Evolutionary conservation across 2,888 invertebrate species (phyloP), one percentile per base, ranked within the genome.

Genomic region (Philhelius pedissequus): DNA sequence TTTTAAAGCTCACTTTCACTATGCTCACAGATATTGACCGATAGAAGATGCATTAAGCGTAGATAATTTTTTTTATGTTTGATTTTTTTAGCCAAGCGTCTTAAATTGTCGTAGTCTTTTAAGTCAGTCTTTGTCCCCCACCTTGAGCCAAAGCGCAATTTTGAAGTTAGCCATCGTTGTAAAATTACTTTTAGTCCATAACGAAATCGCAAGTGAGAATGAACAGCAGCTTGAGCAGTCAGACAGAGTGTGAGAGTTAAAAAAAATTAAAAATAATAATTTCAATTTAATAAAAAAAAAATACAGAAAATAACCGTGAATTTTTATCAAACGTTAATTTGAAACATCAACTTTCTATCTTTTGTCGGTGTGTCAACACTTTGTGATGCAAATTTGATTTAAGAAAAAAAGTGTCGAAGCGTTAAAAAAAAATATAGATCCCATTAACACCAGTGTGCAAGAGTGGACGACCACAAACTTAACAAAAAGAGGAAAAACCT

Each of bases 351-450:
- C 43, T 8, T 35, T 50, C 38, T 32, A n/a, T 11, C 22, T 2
- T n/a, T 22, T 13, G 5, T 13, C 54, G 32, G 13, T 18, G 38
- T 25, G 15, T 30, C 9, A 45, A 27, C 32, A 43, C 86, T 81
- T 81, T 86, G 86, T 76, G 64, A 86, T 86, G 86, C 73, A 86
- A 84, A 86, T 86, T 62, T 35, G 76, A 70, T 80, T 70, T 54
- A 11, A 18, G 6, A 56, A 60, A 68, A 58, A 58, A 15, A 68
- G 35, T 64, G 74, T 54, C 9, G 22, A 40, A 43, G 15, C 22
- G 35, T 48, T 1, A 9, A 45, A 13, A 13, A 22, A 75, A 68
- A 84, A 48, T n/a, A n/a, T n/a, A n/a, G n/a, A n/a, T n/a, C 83
- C 70, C 79, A 84, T 83, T 83, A 83, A 69, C 56, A 64, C 40